Evolutionary conservation across 2,113 vertebrate genomes (phyloP).

Genomic region (Atlantisia rogersi): DNA sequence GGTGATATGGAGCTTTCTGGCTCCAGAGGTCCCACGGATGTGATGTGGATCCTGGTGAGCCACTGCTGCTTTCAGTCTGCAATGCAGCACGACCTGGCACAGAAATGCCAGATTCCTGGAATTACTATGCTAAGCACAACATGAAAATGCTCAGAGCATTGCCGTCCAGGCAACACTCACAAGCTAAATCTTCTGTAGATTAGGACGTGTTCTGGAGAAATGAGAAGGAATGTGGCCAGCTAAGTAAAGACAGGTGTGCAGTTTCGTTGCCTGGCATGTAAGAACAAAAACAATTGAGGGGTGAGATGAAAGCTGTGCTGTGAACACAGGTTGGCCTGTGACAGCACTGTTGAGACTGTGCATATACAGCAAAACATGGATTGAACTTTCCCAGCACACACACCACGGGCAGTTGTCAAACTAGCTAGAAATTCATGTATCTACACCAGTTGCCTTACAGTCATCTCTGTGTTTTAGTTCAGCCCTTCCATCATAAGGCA

Average conservation of each 20-base stretch:
- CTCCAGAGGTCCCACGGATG: neutral
- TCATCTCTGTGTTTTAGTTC: neutral
- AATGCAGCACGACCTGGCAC: neutral
- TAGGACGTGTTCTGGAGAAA: slow-evolving; percentile 36
- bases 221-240: slow-evolving; percentile 44
- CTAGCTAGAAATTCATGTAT: neutral
- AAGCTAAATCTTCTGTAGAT: slow-evolving; percentile 57
- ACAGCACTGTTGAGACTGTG: neutral
- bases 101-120: neutral
- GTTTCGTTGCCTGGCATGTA: slow-evolving; percentile 15
- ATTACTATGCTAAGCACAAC: neutral
- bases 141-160: slow-evolving; percentile 10
- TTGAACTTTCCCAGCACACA: neutral
- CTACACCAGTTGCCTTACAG: neutral
- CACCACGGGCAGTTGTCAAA: neutral
- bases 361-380: neutral
- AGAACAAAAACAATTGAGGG: neutral
- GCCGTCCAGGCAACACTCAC: slow-evolving; percentile 14
- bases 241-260: slow-evolving; percentile 54
- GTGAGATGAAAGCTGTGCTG: slow-evolving; percentile 33
- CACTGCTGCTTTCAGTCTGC: neutral
- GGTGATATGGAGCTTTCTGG: neutral
- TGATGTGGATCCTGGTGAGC: neutral
- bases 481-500: neutral
- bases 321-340: neutral